These are phyloP conservation scores for Sitta carolinensis DNA, from an alignment of 2,797 vertebrate genomes.

Conservation along the genomic window DNA sequence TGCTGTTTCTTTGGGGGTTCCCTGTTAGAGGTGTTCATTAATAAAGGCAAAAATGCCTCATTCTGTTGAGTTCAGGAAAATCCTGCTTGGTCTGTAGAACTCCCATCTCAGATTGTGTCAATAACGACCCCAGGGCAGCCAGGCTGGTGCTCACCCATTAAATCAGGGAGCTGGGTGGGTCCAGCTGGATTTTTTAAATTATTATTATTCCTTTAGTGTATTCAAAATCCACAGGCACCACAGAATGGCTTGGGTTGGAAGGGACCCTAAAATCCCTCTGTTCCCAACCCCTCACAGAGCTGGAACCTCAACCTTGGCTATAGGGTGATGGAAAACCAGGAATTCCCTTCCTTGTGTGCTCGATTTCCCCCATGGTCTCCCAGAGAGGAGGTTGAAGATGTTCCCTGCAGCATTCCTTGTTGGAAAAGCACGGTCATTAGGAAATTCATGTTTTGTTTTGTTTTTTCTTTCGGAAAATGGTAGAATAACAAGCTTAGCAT, in stretches of 20 bases:
- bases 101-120: not conserved
- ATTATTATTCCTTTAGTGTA: not conserved
- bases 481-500: not conserved
- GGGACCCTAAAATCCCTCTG: not conserved
- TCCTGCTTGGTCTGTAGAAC: not conserved
- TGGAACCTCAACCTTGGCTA: not conserved
- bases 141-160: not conserved
- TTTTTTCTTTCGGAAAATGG: not conserved
- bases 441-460: not conserved
- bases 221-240: not conserved
- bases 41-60: not conserved
- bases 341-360: not conserved
- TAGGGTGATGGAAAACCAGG: not conserved
- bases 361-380: not conserved
- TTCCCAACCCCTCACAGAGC: not conserved
- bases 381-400: not conserved
- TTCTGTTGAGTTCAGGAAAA: not conserved
- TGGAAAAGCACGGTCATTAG: not conserved
- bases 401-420: not conserved
- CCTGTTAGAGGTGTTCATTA: not conserved
- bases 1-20: not conserved
- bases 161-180: not conserved
- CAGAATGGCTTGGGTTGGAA: not conserved
- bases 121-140: not conserved
- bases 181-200: not conserved